These are phyloP conservation scores for Cettia cetti DNA, from an alignment of 2,113 vertebrate species.

Conservation along the genomic window DNA sequence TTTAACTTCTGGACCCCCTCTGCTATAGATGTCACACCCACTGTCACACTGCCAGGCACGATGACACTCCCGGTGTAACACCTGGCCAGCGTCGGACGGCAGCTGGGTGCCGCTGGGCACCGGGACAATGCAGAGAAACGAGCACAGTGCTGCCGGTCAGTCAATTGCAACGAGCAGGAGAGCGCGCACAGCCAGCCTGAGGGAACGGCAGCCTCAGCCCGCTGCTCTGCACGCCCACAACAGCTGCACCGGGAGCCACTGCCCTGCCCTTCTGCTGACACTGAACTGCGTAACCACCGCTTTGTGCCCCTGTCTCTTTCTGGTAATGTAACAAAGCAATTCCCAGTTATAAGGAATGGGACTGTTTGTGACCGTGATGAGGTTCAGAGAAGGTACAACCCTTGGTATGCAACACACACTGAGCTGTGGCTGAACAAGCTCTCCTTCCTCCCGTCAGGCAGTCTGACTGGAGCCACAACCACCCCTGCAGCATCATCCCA, in stretches of 20 bases:
- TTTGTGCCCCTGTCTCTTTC: neutral
- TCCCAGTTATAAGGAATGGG: neutral
- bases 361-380: neutral
- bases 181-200: neutral
- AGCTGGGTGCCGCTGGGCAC: neutral
- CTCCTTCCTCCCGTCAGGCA: neutral
- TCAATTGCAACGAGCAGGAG: rapidly evolving
- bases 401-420: rapidly evolving
- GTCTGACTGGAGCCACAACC: neutral
- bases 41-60: neutral
- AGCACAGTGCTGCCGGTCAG: neutral
- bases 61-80: neutral
- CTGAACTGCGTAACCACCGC: neutral
- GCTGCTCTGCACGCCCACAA: neutral
- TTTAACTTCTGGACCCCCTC: neutral
- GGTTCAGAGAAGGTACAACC: neutral
- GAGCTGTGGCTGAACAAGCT: neutral
- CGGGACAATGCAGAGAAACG: neutral
- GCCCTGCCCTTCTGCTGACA: neutral
- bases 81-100: neutral
- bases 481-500: rapidly evolving
- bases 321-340: neutral
- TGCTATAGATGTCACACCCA: rapidly evolving
- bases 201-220: neutral
- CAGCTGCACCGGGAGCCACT: neutral